phyloP scores from a whole-genome alignment of 2,888 invertebrate genomes.

The Pegoplata infirma region DNA sequence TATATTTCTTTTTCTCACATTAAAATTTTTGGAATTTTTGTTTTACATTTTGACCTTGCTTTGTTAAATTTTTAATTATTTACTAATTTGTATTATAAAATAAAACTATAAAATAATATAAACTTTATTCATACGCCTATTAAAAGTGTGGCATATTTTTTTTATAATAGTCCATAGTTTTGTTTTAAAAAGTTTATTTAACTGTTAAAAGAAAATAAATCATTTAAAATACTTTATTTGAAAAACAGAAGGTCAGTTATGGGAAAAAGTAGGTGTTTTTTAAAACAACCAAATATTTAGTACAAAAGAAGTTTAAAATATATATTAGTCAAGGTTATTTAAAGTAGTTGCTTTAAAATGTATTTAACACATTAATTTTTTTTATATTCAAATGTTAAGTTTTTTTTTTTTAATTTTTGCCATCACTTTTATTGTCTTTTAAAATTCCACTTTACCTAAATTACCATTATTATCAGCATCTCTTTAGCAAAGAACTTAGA shows the following conservation, averaged over 20 bases:
- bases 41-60: conserved; percentile 10
- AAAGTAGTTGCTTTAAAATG: background rate
- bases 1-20: background rate
- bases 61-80: conserved; percentile 3
- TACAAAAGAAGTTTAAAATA: background rate
- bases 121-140: conserved; percentile 7
- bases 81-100: conserved; percentile 17
- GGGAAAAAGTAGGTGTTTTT: conserved; percentile 7
- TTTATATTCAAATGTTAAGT: background rate
- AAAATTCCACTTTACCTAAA: conserved; percentile 15
- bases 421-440: background rate
- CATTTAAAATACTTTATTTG: background rate
- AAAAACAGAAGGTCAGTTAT: conserved; percentile 18
- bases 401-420: background rate
- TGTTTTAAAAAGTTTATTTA: background rate
- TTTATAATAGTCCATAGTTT: background rate
- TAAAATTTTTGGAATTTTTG: background rate
- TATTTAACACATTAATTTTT: background rate
- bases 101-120: background rate
- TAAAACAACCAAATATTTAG: background rate
- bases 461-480: conserved; percentile 15
- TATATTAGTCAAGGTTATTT: conserved; percentile 2
- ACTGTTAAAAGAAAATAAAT: conserved; percentile 33
- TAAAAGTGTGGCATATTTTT: background rate
- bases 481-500: conserved; percentile 30